A percentile compares a stretch with the other conserved stretches of the same genome.
phyloP scores from a whole-genome alignment of 2,888 invertebrate genomes.

The Phanerotoma sp. region DNA sequence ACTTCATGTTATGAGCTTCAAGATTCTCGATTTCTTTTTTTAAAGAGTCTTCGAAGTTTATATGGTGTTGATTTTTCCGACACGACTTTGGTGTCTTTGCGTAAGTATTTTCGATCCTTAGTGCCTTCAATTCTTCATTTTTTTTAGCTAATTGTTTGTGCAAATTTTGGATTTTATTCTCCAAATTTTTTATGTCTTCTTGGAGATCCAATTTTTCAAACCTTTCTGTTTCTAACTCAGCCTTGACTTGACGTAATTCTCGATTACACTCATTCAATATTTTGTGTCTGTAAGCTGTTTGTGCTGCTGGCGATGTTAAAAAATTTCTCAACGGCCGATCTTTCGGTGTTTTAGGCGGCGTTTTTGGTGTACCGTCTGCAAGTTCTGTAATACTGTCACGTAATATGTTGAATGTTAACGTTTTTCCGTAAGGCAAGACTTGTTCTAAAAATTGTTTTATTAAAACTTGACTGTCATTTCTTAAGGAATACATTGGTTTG shows the following conservation, averaged over 20 bases:
- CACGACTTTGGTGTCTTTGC: slow-evolving; percentile 50
- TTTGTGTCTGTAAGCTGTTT: slow-evolving; percentile 43
- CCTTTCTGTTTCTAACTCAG: slow-evolving; percentile 64
- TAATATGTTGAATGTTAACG: slow-evolving; percentile 57
- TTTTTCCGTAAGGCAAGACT: slow-evolving; percentile 59
- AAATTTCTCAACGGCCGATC: slow-evolving; percentile 43
- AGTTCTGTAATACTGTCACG: slow-evolving; percentile 57
- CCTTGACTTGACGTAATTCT: slow-evolving; percentile 61
- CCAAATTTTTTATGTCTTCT: slow-evolving; percentile 62
- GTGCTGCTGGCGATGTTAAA: slow-evolving; percentile 47
- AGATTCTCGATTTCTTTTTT: slow-evolving; percentile 60
- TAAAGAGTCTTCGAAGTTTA: slow-evolving; percentile 47
- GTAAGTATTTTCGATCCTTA: slow-evolving; percentile 49
- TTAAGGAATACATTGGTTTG: slow-evolving; percentile 62
- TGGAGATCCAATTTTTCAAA: slow-evolving; percentile 66
- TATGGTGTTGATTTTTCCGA: slow-evolving; percentile 43
- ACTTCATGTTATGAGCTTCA: slow-evolving; percentile 60
- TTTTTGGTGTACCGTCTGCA: slow-evolving; percentile 31
- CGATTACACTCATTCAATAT: slow-evolving; percentile 55
- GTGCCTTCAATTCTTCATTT: slow-evolving; percentile 50
- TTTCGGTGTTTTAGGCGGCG: slow-evolving; percentile 36
- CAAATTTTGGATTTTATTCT: slow-evolving; percentile 61
- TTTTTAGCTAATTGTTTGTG: slow-evolving; percentile 59
- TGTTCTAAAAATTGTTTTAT: slow-evolving; percentile 62
- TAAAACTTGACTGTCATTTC: slow-evolving; percentile 60